Evolutionary conservation across 1,140 invertebrate genomes (phyloP), one percentile per base, ranked within the genome.

Genomic region (Rhyacophila brunnea): DNA sequence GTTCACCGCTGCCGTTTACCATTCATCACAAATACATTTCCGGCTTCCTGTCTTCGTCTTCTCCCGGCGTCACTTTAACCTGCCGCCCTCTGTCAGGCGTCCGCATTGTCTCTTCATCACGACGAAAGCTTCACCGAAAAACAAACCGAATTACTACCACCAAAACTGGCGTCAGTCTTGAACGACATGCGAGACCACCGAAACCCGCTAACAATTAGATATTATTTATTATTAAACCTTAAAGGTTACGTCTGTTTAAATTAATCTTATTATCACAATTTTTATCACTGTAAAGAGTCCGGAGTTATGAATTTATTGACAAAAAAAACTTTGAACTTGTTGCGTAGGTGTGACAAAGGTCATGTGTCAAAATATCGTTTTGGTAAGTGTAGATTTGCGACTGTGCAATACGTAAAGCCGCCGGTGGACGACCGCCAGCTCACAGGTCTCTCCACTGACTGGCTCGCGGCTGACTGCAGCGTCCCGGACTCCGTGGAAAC

Each of bases 381-480:
- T 23, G 15, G 6, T 1, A 28, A 19, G 40, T 6, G n/a, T 20
- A 9, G 3, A 15, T 23, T 13, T 42, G 20, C 44, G 53, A 28
- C 23, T 28, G 23, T 28, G 44, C 47, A 36, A 0, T 23, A 17
- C 19, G 42, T 44, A 52, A 17, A 14, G 17, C n/a, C 13, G n/a
- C 11, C 13, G 38, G 23, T 17, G 46, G 23, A 14, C 54, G n/a
- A 15, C 42, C 55, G 47, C 44, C 15, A 50, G 53, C 58, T 48
- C 13, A 19, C 54, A 47, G 40, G 45, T 40, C 43, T 38, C n/a
- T 35, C 35, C 62, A 46, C 32, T 40, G 10, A 19, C 36, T 14
- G 59, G 50, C 65, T 60, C 20, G 11, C 23, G 34, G 65, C 64
- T 46, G 20, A 13, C 67, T 18, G 15, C 51, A 23, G 36, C 17